Base-by-base conservation (phyloP, 2,113 vertebrate species). In the Cacatua alba region DNA sequence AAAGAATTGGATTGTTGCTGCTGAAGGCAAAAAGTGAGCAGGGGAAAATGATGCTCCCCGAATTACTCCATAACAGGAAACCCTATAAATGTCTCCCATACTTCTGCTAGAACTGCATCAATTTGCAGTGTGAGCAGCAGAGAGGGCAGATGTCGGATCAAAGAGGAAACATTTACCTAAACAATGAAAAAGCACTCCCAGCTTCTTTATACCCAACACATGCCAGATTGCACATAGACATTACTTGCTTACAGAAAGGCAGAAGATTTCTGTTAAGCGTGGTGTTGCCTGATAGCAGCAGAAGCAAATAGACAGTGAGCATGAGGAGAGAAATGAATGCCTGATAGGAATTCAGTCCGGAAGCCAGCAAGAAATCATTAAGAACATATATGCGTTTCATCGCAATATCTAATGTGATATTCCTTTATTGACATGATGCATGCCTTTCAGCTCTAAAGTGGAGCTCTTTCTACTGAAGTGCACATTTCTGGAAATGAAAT, bases 1-100 rank as follows among this genome's bases (percentile, higher is more conserved):
- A 94, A 95, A 96, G 96, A 87, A 76, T 51, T 87, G 59, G 57
- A 89, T 91, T 96, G 95, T 92, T 92, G 81, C 13, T 90, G 83
- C 83, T 94, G 78, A 93, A 87, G 83, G 74, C 89, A 93, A 87
- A 79, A 86, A 87, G 65, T n/a, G 74, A 96, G n/a, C 37, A 76
- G 77, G 70, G 74, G 82, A 94, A 95, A 94, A 92, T 44, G 86
- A 94, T 95, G 94, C 59, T 94, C 88, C 79, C 78, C 20, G 87
- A 94, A 95, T 92, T 92, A 69, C 65, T 78, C 74, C 57, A 33
- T 79, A 94, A 94, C 81, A 96, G 88, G 91, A 96, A 96, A 63
- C 62, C 49, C 52, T 89, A 25, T 43, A 96, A 96, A 89, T 59
- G 53, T 69, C 70, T 94, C 53, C 70, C 43, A 74, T 67, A 49